A percentile compares a stretch with the other conserved stretches of the same genome.
phyloP scores from a whole-genome alignment of 2,797 vertebrate genomes.

The Sebastes oblongus region DNA sequence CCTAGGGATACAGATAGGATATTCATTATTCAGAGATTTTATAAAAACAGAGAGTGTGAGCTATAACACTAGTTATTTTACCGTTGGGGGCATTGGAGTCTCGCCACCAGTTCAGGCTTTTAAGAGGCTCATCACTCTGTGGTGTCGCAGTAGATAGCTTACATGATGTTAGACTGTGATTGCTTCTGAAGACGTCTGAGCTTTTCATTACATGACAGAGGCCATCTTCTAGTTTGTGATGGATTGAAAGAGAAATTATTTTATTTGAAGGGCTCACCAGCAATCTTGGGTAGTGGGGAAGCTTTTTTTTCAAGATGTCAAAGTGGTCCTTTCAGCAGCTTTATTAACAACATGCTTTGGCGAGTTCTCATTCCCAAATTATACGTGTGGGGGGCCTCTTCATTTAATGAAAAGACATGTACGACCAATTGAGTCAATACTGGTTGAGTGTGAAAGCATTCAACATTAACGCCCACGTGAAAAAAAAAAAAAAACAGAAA shows the following conservation, averaged over 20 bases:
- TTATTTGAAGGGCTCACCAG: background rate
- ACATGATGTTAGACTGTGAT: constrained; percentile 11
- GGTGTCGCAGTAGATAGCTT: background rate
- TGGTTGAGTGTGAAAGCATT: background rate
- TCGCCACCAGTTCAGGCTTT: background rate
- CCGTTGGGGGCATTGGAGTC: background rate
- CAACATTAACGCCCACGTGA: background rate
- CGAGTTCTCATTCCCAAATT: background rate
- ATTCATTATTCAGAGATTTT: background rate
- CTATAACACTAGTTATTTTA: background rate
- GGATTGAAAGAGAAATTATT: constrained; percentile 23
- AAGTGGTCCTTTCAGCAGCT: background rate
- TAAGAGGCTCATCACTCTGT: background rate
- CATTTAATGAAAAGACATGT: background rate
- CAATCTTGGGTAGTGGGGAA: background rate
- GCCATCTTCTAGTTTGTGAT: constrained; percentile 14
- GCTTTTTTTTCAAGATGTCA: constrained; percentile 4
- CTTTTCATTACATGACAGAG: constrained; percentile 28
- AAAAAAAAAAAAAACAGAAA: background rate
- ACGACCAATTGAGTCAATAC: background rate
- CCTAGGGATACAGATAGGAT: background rate
- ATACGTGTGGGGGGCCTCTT: background rate
- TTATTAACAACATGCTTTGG: background rate
- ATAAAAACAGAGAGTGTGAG: background rate
- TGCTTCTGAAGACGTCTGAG: constrained; percentile 18